Percentiles rank a stretch among this genome's conserved stretches.
phyloP scores from a whole-genome alignment of 2,797 vertebrate genomes.

The Melanotaenia pygmaea region DNA sequence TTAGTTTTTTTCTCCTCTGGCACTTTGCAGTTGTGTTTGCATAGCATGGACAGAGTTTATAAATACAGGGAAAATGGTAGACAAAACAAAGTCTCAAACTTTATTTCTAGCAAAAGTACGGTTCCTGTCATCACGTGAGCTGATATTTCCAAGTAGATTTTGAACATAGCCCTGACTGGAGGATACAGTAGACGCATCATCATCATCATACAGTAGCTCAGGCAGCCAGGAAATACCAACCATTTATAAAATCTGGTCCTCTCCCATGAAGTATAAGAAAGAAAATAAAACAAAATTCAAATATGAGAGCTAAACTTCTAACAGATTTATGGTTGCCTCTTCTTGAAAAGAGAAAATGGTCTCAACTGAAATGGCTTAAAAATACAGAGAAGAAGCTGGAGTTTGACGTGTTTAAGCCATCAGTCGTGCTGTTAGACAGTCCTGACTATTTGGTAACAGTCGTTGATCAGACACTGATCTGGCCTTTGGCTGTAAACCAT shows the following conservation, averaged over 20 bases:
- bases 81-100: constrained; percentile 73
- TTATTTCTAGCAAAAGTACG: constrained; percentile 79
- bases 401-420: constrained; percentile 38
- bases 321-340: constrained; percentile 44
- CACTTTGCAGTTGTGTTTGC: constrained; percentile 56
- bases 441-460: constrained; percentile 57
- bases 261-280: constrained; percentile 57
- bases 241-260: constrained; percentile 66
- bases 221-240: constrained; percentile 70
- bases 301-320: constrained; percentile 51
- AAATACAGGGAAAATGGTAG: constrained; percentile 65
- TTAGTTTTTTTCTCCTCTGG: constrained; percentile 44
- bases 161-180: constrained; percentile 56
- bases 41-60: constrained; percentile 63
- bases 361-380: constrained; percentile 40
- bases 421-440: constrained; percentile 72
- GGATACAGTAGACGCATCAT: constrained; percentile 58
- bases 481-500: constrained; percentile 45
- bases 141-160: constrained; percentile 52
- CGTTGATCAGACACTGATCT: constrained; percentile 42
- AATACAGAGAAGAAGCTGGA: constrained; percentile 8
- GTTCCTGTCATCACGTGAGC: constrained; percentile 44
- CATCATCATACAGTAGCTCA: constrained; percentile 64
- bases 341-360: constrained; percentile 44
- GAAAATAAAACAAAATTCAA: constrained; percentile 49